These are phyloP conservation scores for Limnothrissa miodon DNA, from an alignment of 2,113 vertebrate species.

Conservation along the genomic window DNA sequence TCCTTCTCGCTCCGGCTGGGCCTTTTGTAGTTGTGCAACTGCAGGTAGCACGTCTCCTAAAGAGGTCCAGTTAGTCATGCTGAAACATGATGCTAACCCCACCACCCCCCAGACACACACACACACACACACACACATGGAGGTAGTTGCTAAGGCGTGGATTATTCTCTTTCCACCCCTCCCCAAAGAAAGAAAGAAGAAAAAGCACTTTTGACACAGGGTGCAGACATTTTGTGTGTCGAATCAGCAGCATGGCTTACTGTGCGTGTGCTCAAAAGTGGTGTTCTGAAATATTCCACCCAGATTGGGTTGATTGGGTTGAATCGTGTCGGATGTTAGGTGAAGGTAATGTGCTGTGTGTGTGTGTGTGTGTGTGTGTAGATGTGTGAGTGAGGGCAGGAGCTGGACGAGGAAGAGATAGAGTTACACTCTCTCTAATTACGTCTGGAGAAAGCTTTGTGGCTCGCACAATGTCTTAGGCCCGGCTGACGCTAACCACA, in stretches of 20 bases:
- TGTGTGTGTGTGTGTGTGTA: background rate
- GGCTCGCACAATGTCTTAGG: slow-evolving; percentile 26
- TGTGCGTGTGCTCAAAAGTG: slow-evolving; percentile 25
- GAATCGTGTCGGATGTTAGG: slow-evolving; percentile 34
- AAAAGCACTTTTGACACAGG: slow-evolving; percentile 33
- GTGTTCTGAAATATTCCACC: background rate
- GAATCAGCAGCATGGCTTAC: background rate
- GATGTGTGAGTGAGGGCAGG: slow-evolving; percentile 19
- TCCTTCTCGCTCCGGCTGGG: slow-evolving; percentile 16
- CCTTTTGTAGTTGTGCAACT: slow-evolving; percentile 41
- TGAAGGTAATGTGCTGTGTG: slow-evolving; percentile 25
- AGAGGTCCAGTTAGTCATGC: slow-evolving; percentile 37
- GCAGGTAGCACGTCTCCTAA: slow-evolving; percentile 45
- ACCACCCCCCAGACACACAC: background rate
- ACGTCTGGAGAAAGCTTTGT: slow-evolving; percentile 22
- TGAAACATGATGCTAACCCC: slow-evolving; percentile 44
- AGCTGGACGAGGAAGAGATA: slow-evolving; percentile 19
- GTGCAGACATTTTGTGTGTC: slow-evolving; percentile 36
- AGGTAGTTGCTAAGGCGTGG: slow-evolving; percentile 28
- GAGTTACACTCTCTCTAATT: slow-evolving; percentile 20
- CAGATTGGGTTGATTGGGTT: background rate
- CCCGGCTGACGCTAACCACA: slow-evolving; percentile 47
- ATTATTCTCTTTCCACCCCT: slow-evolving; percentile 39
- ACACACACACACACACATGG: background rate
- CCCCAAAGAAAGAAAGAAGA: slow-evolving; percentile 26